A percentile compares a stretch with the other conserved stretches of the same genome.
These are phyloP conservation scores for Brachionus sp. DNA, from an alignment of 1,140 invertebrate species.

Conservation along the genomic window DNA sequence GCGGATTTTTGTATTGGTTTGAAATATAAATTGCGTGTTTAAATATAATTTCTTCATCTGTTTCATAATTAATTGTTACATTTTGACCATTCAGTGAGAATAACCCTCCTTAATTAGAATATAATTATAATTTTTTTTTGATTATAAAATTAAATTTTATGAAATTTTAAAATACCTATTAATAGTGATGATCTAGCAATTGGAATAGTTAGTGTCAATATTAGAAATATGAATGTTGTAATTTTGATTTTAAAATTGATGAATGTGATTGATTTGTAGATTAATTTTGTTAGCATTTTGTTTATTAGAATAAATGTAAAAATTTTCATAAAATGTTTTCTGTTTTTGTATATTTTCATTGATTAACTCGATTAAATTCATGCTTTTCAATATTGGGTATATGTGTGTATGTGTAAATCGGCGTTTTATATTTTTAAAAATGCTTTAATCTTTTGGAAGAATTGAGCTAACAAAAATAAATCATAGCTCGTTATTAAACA, in stretches of 20 bases:
- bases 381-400: neutral
- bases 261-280: neutral
- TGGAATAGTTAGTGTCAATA: neutral
- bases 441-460: neutral
- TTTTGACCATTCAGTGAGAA: neutral
- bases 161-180: neutral
- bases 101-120: neutral
- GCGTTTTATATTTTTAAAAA: neutral
- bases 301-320: neutral
- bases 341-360: neutral
- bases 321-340: neutral
- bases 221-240: neutral
- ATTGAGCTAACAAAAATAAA: neutral
- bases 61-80: neutral
- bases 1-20: constrained; percentile 25
- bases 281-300: neutral
- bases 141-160: no score
- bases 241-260: neutral
- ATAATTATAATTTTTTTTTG: neutral
- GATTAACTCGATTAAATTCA: constrained; percentile 27
- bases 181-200: neutral
- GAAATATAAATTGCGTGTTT: constrained; percentile 34
- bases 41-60: constrained; percentile 36
- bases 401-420: neutral
- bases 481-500: neutral